Evolutionary conservation across 2,797 vertebrate species (phyloP).

Genomic region (Intellagama lesueurii): DNA sequence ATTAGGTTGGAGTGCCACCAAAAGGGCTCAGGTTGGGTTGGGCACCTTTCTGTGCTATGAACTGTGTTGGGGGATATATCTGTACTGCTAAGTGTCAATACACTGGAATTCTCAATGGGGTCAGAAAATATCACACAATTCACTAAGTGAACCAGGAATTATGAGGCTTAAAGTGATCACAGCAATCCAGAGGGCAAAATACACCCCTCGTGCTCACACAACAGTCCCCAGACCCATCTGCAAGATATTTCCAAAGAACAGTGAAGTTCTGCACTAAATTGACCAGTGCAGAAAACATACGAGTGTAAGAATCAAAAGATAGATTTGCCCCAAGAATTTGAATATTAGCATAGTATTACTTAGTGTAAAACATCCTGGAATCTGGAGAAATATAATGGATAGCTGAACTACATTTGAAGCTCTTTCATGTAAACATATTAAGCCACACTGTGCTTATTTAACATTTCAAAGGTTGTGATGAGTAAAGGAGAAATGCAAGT

Average conservation of each 20-base stretch:
- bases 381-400: neutral
- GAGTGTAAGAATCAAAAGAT: neutral
- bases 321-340: neutral
- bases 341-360: neutral
- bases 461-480: neutral
- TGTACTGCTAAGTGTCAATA: too few relatives aligned
- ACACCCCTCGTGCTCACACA: neutral
- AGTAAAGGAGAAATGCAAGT: neutral
- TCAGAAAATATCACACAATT: too few relatives aligned
- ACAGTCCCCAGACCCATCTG: neutral
- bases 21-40: too few relatives aligned
- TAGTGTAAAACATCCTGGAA: neutral
- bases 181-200: neutral
- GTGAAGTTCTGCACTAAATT: neutral
- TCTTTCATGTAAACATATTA: neutral
- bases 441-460: neutral
- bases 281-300: too few relatives aligned
- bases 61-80: too few relatives aligned
- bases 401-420: neutral
- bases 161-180: too few relatives aligned
- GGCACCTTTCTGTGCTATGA: too few relatives aligned
- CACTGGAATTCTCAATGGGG: too few relatives aligned
- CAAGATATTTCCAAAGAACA: neutral
- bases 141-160: too few relatives aligned
- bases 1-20: too few relatives aligned